A percentile compares a stretch with the other conserved stretches of the same genome.
Evolutionary conservation across 2,888 invertebrate species (phyloP).

Genomic region (Melanostoma scalare): DNA sequence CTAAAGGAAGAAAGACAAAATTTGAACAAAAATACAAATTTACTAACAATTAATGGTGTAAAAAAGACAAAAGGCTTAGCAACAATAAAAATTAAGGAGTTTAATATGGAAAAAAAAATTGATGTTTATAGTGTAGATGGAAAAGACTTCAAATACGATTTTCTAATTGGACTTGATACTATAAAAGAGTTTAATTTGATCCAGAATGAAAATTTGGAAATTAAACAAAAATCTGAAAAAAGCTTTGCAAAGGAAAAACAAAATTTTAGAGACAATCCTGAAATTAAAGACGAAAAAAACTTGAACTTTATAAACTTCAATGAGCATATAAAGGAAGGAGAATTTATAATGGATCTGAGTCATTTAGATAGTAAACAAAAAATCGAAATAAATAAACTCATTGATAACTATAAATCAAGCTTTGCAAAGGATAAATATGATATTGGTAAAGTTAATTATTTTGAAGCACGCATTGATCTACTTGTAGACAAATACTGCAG

Average conservation of each 20-base stretch:
- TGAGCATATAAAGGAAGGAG: constrained; percentile 48
- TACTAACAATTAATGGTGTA: constrained; percentile 28
- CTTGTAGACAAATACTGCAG: constrained; percentile 68
- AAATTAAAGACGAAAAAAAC: constrained; percentile 3
- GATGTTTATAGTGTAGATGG: constrained; percentile 16
- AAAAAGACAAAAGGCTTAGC: constrained; percentile 14
- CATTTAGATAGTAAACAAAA: constrained; percentile 40
- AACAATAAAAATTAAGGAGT: constrained; percentile 1
- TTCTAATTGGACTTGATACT: constrained; percentile 65
- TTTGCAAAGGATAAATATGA: constrained; percentile 75
- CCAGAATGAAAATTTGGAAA: constrained; percentile 61
- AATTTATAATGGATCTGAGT: constrained; percentile 40
- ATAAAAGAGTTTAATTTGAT: constrained; percentile 58
- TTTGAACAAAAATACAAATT: not conserved
- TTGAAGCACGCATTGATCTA: constrained; percentile 74
- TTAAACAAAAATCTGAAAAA: constrained; percentile 41
- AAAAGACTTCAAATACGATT: constrained; percentile 47
- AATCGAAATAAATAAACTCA: constrained; percentile 61
- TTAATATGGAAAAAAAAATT: not conserved
- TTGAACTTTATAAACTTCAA: constrained; percentile 61
- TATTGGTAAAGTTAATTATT: constrained; percentile 73
- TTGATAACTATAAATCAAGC: constrained; percentile 71
- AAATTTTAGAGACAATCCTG: not conserved
- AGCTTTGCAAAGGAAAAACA: not conserved
- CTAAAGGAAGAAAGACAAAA: not conserved